Evolutionary conservation across 1,140 invertebrate species (phyloP).

Genomic region (Hypsibius dujardini): DNA sequence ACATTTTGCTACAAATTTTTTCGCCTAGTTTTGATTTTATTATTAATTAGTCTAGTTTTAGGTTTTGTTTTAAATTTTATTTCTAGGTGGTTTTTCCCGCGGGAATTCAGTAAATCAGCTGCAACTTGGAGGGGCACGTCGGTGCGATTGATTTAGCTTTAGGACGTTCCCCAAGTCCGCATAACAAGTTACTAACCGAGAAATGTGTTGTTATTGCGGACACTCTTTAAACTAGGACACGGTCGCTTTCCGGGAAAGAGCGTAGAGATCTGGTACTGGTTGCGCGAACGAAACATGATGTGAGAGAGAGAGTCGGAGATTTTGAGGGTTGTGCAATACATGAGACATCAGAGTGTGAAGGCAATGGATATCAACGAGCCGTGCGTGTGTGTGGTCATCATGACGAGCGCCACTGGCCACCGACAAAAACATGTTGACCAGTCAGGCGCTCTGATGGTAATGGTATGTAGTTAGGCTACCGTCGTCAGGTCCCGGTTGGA

Average conservation of each 20-base stretch:
- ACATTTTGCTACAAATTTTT: too few species aligned
- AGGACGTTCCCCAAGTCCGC: background rate
- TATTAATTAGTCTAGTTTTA: too few species aligned
- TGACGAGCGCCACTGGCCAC: background rate
- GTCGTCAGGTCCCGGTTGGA: too few species aligned
- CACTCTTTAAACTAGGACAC: conserved; percentile 11
- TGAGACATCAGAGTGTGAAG: background rate
- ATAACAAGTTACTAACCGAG: background rate
- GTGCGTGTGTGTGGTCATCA: background rate
- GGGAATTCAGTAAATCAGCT: background rate
- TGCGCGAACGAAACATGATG: background rate
- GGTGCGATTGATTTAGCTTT: background rate
- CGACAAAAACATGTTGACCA: background rate
- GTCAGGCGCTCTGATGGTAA: too few species aligned
- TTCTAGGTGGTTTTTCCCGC: too few species aligned
- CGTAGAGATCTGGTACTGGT: background rate
- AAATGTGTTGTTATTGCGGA: background rate
- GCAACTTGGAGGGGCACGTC: background rate
- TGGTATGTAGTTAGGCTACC: too few species aligned
- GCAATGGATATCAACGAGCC: background rate
- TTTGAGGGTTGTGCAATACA: background rate
- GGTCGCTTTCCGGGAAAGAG: conserved; percentile 2
- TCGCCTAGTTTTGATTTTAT: too few species aligned
- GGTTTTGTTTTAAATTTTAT: too few species aligned
- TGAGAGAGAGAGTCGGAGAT: background rate